These are phyloP conservation scores for Odontamblyopus rebecca DNA, from an alignment of 2,797 vertebrate species.

Conservation along the genomic window DNA sequence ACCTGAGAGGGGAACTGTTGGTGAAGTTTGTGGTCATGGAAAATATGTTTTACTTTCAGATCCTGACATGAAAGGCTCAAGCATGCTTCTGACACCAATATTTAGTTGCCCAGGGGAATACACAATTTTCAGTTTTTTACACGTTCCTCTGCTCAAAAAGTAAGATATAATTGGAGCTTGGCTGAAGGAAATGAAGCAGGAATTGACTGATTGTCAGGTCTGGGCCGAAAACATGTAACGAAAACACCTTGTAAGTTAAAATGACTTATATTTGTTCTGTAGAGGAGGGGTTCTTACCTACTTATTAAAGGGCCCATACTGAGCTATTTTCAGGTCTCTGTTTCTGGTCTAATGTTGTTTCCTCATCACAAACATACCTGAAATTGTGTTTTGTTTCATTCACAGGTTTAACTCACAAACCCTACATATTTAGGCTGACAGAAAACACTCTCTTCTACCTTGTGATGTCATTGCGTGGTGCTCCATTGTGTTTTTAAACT, in stretches of 20 bases:
- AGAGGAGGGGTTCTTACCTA: not conserved
- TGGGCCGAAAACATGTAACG: not conserved
- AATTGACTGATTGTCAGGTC: not conserved
- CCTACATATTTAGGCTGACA: too few species aligned
- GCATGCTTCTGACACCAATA: not conserved
- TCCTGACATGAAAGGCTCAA: not conserved
- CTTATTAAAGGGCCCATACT: too few species aligned
- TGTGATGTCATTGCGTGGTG: too few species aligned
- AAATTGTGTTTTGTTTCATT: too few species aligned
- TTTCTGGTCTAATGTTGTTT: too few species aligned
- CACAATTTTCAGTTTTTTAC: not conserved
- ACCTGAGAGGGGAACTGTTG: not conserved
- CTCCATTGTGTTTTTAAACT: too few species aligned
- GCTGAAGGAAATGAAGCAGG: not conserved
- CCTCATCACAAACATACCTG: too few species aligned
- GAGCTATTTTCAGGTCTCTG: too few species aligned
- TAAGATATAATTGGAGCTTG: not conserved
- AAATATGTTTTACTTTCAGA: not conserved
- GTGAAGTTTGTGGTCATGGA: slow-evolving; percentile 1
- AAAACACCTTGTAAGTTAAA: not conserved
- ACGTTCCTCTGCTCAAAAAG: not conserved
- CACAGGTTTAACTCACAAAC: too few species aligned
- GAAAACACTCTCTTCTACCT: too few species aligned
- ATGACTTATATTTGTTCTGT: not conserved
- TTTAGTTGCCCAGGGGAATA: not conserved